Evolutionary conservation across 2,113 vertebrate species (phyloP).

Genomic region (Willisornis vidua): DNA sequence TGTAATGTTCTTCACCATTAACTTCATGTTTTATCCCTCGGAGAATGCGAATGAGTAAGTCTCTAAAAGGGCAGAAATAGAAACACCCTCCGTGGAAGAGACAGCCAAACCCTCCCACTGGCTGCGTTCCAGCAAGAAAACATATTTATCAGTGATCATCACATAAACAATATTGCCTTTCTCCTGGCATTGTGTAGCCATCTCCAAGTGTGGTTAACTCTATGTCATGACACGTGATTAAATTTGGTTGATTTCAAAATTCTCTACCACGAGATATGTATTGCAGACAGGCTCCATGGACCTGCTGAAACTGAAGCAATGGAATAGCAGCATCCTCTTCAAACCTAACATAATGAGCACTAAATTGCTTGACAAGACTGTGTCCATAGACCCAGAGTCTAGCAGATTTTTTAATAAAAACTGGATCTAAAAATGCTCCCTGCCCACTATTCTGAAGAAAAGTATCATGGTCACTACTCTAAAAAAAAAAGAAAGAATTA

Average conservation of each 20-base stretch:
- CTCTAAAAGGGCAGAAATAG: background rate
- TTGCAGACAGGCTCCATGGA: accelerated
- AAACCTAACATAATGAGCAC: background rate
- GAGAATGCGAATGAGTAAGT: background rate
- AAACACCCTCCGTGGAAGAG: background rate
- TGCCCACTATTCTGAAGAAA: background rate
- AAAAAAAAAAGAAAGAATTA: background rate
- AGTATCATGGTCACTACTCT: background rate
- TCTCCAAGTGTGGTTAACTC: background rate
- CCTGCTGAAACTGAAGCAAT: background rate
- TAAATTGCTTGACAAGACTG: background rate
- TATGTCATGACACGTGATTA: background rate
- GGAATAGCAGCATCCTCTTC: background rate
- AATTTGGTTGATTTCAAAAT: background rate
- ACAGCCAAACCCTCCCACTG: background rate
- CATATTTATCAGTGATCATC: background rate
- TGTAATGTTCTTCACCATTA: background rate
- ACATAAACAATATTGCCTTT: background rate
- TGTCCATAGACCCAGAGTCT: background rate
- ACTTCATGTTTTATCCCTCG: background rate
- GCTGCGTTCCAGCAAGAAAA: background rate
- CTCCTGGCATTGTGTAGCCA: background rate
- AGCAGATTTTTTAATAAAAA: background rate
- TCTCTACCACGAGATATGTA: background rate
- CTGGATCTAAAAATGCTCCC: background rate